Conservation (phyloP, 2,888 invertebrate genomes). For the Myopa testacea region DNA sequence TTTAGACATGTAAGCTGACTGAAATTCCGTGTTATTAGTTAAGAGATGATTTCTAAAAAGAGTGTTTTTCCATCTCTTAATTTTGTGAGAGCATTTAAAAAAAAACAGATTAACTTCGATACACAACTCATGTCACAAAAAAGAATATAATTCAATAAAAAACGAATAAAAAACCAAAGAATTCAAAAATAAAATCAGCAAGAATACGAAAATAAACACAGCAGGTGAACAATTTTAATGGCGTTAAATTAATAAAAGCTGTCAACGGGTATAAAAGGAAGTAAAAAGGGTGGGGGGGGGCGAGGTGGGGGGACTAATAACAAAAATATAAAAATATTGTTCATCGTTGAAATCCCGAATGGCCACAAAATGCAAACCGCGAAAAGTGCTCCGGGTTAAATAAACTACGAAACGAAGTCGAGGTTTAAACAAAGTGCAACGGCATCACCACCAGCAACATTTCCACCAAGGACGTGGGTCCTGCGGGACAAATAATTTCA, state of each 20-base stretch:
- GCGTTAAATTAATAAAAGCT: constrained; percentile 45
- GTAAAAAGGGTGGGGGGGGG: background rate
- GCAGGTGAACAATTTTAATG: constrained; percentile 40
- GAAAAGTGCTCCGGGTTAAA: constrained; percentile 24
- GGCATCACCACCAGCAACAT: constrained; percentile 17
- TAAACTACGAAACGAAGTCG: background rate
- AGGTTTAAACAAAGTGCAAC: background rate
- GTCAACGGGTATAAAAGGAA: constrained; percentile 29
- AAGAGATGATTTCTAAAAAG: too few relatives aligned
- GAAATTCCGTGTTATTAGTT: background rate
- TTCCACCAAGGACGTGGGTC: constrained; percentile 42
- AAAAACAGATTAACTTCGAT: too few relatives aligned
- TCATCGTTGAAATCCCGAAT: constrained; percentile 41
- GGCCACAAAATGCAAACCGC: constrained; percentile 32
- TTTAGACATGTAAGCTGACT: too few relatives aligned
- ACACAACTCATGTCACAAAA: too few relatives aligned
- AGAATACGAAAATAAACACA: background rate
- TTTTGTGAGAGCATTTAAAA: too few relatives aligned
- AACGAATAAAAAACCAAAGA: background rate
- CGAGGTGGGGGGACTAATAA: background rate
- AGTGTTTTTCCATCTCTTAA: too few relatives aligned
- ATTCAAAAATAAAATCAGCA: background rate
- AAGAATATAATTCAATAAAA: background rate
- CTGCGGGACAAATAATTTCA: constrained; percentile 53
- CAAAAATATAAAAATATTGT: constrained; percentile 6